Evolutionary conservation across 53 echinoderm and acorn worm species (phyloP), one percentile per base, ranked within the genome.

Genomic region (Pentamera pediparva): DNA sequence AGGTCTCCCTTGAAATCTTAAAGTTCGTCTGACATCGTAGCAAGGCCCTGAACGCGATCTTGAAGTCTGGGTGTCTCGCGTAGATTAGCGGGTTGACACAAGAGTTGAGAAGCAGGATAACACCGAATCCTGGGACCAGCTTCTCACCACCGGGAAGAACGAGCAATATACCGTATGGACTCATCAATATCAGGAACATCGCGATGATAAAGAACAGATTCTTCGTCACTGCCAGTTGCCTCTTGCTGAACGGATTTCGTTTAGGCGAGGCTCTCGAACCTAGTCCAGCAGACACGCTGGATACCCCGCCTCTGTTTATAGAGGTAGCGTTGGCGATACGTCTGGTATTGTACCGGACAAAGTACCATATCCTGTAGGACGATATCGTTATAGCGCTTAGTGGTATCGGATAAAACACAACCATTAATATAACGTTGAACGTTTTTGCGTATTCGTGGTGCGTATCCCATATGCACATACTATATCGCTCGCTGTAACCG

Each of bases 191-290:
- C 32, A 92, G 69, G 45, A 92, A 92, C 24, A 88, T 48, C 10
- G 79, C 49, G 76, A 92, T 85, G 52, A 92, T 81, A 51, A 88
- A 64, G 36, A 92, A 80, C 48, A 92, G 72, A 77, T 92, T 92
- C 62, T 87, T 88, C 10, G 92, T 92, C 55, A 92, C 84, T 2
- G 82, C 76, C 92, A 92, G 85, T 58, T 92, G 92, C 20, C 92
- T 65, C 54, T 82, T 79, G 52, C 79, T 85, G 28, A 70, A 76
- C 15, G 67, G 80, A 41, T 55, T 84, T 32, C 47, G 55, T 4
- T 35, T 67, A 11, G 55, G 34, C n/a, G 67, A 45, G 0, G 67
- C 27, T 5, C 69, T 61, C 4, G 71, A 56, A 39, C 67, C 67
- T 29, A 73, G 36, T 1, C 76, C 60, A 4, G 79, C 86, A 7